Percentiles rank a stretch among this genome's conserved stretches.
Evolutionary conservation across 37 sponge, comb jelly and placozoan species (phyloP).

Genomic region (Cliona cf. orientalis): DNA sequence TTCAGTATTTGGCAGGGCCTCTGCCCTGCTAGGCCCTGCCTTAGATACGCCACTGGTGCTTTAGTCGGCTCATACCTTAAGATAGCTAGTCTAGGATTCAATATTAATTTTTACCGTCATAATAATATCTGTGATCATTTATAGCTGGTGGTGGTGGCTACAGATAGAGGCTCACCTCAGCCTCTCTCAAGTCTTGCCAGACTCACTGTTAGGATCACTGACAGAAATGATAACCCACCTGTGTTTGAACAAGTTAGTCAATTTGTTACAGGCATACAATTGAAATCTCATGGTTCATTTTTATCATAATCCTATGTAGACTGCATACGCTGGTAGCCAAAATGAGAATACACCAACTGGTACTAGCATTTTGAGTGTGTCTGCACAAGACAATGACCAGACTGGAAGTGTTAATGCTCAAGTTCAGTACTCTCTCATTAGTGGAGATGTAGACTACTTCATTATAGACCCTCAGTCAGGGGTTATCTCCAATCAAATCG

Average conservation of each 20-base stretch:
- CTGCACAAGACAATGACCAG: conserved; percentile 55
- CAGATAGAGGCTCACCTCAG: not conserved
- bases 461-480: conserved; percentile 29
- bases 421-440: conserved; percentile 29
- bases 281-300: not conserved
- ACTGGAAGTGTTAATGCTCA: conserved; percentile 2
- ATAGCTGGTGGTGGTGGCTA: conserved; percentile 18
- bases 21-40: too few species aligned
- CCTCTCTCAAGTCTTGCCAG: conserved; percentile 4
- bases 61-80: too few species aligned
- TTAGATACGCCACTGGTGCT: too few species aligned
- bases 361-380: conserved; percentile 32
- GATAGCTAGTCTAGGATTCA: too few species aligned
- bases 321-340: conserved; percentile 8
- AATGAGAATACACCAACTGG: conserved; percentile 30
- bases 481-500: conserved; percentile 5
- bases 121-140: too few species aligned
- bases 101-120: too few species aligned
- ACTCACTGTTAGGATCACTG: conserved; percentile 8
- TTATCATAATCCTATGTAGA: not conserved
- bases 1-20: too few species aligned
- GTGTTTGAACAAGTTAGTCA: conserved; percentile 16
- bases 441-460: conserved; percentile 13
- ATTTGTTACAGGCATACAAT: not conserved
- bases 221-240: conserved; percentile 51